Percentiles rank a stretch among this genome's conserved stretches.
These are phyloP conservation scores for Plemyria rubiginata DNA, from an alignment of 2,888 invertebrate genomes.

Conservation along the genomic window DNA sequence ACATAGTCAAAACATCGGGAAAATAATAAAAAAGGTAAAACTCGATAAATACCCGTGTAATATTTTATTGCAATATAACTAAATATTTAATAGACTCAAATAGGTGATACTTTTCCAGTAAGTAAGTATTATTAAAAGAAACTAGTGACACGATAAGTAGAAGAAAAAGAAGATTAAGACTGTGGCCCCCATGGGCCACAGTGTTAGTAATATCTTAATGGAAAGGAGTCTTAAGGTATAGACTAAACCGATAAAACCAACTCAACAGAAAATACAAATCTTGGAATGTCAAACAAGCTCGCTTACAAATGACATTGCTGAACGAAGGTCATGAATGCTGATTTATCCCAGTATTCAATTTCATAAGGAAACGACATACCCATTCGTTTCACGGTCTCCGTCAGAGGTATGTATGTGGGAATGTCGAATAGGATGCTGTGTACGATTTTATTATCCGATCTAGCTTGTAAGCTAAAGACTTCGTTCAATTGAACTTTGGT, in stretches of 20 bases:
- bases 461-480: not conserved
- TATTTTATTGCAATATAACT: too few species aligned
- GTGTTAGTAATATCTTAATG: too few species aligned
- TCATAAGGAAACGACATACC: conserved; percentile 32
- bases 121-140: too few species aligned
- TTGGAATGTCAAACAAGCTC: conserved; percentile 12
- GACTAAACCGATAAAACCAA: not conserved
- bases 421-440: conserved; percentile 5
- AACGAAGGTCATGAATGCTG: conserved; percentile 19
- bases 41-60: too few species aligned
- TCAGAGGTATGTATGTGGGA: conserved; percentile 20
- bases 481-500: not conserved
- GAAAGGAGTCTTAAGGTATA: too few species aligned
- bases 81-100: too few species aligned
- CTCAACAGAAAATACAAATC: conserved; percentile 17
- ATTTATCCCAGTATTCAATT: conserved; percentile 36
- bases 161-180: too few species aligned
- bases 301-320: conserved; percentile 30
- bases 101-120: too few species aligned
- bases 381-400: conserved; percentile 25
- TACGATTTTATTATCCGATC: not conserved
- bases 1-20: too few species aligned
- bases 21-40: too few species aligned
- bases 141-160: too few species aligned
- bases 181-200: too few species aligned